Conservation (phyloP, 2,797 vertebrate species). For the Sciurus carolinensis region DNA sequence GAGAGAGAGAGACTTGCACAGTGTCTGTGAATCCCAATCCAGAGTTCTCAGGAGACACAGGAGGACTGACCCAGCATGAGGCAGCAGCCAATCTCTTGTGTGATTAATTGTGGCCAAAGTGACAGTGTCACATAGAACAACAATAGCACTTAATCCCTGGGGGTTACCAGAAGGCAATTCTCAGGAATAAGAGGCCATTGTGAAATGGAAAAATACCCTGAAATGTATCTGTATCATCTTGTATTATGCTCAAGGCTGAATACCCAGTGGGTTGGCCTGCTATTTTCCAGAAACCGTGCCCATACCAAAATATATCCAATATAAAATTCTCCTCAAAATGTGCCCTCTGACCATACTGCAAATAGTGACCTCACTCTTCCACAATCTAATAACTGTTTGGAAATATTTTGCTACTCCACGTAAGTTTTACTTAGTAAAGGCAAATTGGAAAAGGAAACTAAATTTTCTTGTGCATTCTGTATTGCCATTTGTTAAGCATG, state of each 20-base stretch:
- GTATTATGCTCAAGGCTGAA: not conserved
- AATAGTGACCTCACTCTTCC: not conserved
- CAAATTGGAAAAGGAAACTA: slow-evolving; percentile 23
- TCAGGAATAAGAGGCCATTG: slow-evolving; percentile 11
- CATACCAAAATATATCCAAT: not conserved
- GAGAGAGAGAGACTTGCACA: not conserved
- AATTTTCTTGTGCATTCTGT: not conserved
- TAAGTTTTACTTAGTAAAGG: not conserved
- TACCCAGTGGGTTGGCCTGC: not conserved
- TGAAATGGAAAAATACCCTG: slow-evolving; percentile 10
- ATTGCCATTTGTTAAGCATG: not conserved
- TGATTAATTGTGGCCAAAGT: slow-evolving; percentile 67
- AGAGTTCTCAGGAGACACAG: slow-evolving; percentile 14
- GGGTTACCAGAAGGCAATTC: not conserved
- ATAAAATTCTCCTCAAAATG: not conserved
- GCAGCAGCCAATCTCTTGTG: not conserved
- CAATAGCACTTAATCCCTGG: not conserved
- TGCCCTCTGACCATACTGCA: not conserved
- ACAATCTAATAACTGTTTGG: not conserved
- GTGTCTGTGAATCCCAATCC: not conserved
- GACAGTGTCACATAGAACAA: not conserved
- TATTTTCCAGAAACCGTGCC: not conserved
- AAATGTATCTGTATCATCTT: not conserved
- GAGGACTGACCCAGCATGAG: not conserved
- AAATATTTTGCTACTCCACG: not conserved